Evolutionary conservation across 2,797 vertebrate species (phyloP).

Genomic region (Thunnus albacares): DNA sequence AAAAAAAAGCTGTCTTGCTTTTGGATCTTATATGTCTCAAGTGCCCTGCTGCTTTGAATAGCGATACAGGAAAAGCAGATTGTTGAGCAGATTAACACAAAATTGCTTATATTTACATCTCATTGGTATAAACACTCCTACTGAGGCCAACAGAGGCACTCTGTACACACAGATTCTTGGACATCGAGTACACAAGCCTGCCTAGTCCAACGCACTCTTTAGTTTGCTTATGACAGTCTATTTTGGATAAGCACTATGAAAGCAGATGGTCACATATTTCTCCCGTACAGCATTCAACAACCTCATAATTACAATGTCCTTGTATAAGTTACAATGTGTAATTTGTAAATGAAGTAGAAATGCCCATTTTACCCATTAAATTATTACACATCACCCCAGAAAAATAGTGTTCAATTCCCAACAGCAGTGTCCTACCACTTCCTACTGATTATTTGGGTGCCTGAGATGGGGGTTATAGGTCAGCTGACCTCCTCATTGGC

Average conservation of each 20-base stretch:
- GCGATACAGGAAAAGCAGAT: slow-evolving; percentile 14
- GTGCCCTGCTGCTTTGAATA: not conserved
- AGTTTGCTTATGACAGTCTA: slow-evolving; percentile 41
- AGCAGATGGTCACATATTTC: slow-evolving; percentile 52
- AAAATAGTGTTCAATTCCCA: slow-evolving; percentile 2
- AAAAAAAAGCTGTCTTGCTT: slow-evolving; percentile 9
- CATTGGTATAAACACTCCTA: slow-evolving; percentile 37
- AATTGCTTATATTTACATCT: slow-evolving; percentile 26
- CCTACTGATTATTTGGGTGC: not conserved
- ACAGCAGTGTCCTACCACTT: not conserved
- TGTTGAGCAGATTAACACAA: slow-evolving; percentile 29
- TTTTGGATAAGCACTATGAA: slow-evolving; percentile 47
- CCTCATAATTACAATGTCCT: slow-evolving; percentile 16
- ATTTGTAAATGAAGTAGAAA: slow-evolving; percentile 28
- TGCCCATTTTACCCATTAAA: not conserved
- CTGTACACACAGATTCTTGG: slow-evolving; percentile 36
- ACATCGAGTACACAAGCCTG: slow-evolving; percentile 7
- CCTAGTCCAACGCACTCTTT: slow-evolving; percentile 17
- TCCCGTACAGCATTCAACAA: slow-evolving; percentile 2
- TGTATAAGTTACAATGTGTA: not conserved
- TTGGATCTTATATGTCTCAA: slow-evolving; percentile 28
- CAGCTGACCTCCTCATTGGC: not conserved
- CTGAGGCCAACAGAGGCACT: slow-evolving; percentile 15
- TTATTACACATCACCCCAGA: not conserved
- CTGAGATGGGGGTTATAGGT: not conserved